These are phyloP conservation scores for Eristalinus aeneus DNA, from an alignment of 2,888 invertebrate species.

Conservation along the genomic window DNA sequence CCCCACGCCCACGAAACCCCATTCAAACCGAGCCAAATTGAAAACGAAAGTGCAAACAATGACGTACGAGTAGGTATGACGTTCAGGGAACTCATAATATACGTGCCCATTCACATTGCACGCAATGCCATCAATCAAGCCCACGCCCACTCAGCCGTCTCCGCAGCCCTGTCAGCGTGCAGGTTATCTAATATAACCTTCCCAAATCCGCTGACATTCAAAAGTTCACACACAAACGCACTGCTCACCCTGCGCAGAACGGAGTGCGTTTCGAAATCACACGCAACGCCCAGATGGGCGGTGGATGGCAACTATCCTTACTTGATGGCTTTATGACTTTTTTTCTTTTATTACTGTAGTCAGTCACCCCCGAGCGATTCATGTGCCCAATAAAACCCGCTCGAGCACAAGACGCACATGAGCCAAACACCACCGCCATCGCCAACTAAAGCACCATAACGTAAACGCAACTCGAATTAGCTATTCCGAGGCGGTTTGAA, in stretches of 20 bases:
- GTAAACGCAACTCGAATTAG: slow-evolving; percentile 2
- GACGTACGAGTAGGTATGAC: background rate
- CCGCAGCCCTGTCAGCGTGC: background rate
- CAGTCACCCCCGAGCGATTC: background rate
- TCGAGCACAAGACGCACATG: background rate
- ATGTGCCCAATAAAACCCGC: background rate
- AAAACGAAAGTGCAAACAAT: background rate
- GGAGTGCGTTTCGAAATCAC: background rate
- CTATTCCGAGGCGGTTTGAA: slow-evolving; percentile 15
- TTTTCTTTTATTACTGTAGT: background rate
- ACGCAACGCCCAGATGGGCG: background rate
- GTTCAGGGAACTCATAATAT: background rate
- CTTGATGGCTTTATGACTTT: background rate
- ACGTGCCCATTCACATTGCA: background rate
- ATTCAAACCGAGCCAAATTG: background rate
- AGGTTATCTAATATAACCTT: background rate
- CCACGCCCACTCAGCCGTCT: background rate
- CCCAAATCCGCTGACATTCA: background rate
- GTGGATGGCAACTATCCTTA: background rate
- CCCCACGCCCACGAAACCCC: background rate
- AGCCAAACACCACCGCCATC: background rate
- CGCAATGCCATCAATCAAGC: background rate
- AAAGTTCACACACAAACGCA: background rate
- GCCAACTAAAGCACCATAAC: background rate
- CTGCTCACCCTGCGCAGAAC: background rate